Conservation (phyloP, 2,113 vertebrate genomes). For the Thalassarche chlororhynchos region DNA sequence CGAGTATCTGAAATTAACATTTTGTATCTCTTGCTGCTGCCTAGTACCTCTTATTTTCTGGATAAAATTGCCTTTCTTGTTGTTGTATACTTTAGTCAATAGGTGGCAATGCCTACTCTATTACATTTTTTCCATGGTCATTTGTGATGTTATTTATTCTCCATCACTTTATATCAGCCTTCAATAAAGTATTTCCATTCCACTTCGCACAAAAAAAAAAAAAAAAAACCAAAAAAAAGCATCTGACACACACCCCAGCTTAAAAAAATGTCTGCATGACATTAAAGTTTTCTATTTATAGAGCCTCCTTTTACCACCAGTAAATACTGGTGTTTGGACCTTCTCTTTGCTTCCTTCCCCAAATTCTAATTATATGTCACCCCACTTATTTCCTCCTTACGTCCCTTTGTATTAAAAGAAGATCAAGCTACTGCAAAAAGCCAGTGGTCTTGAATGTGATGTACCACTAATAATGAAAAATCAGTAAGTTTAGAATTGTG, state of each 20-base stretch:
- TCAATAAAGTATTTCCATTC: not conserved
- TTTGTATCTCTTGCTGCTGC: not conserved
- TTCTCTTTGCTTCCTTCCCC: not conserved
- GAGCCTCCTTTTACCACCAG: not conserved
- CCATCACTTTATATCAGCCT: not conserved
- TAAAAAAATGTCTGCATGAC: not conserved
- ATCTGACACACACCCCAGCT: fast-evolving
- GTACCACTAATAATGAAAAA: not conserved
- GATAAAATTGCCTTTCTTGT: not conserved
- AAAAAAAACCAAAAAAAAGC: not conserved
- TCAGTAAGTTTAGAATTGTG: not conserved
- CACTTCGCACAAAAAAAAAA: not conserved
- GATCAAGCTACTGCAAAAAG: not conserved
- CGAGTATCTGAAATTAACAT: not conserved
- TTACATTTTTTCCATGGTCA: not conserved
- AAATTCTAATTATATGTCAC: not conserved
- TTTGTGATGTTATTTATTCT: not conserved
- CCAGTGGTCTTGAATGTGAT: not conserved
- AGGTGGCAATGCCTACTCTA: not conserved
- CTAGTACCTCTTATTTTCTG: not conserved
- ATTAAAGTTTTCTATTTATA: not conserved
- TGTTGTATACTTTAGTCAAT: not conserved
- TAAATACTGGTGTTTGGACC: not conserved
- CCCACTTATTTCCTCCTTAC: not conserved
- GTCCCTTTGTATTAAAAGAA: not conserved